Evolutionary conservation across 1,140 invertebrate genomes (phyloP), one percentile per base, ranked within the genome.

Genomic region (Hylaeus volcanicus): DNA sequence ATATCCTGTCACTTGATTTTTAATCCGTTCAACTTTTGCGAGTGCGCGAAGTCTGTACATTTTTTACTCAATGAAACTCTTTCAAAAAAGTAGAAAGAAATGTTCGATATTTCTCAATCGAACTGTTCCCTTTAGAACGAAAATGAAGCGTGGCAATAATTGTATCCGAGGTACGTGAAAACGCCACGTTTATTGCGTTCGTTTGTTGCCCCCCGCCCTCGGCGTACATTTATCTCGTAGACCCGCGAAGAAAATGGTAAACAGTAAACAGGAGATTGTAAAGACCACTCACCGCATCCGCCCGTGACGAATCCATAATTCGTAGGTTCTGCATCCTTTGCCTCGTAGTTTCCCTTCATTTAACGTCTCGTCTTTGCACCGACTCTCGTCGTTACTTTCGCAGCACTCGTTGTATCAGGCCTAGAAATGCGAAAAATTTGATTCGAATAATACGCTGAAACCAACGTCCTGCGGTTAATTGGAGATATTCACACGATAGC

Each of bases 191-290:
- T 85, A 83, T 80, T 58, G 61, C 66, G 71, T 81, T 43, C 37
- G 70, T 84, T 81, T 76, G 61, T 69, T 74, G 63, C 43, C 51
- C 70, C 65, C 70, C 61, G 53, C 48, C 51, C 51, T 11, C 11
- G 69, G 74, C 81, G 66, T 45, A n/a, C 75, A 70, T 70, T 86
- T 85, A 86, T 74, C 83, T 70, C 53, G 65, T 43, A 8, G 53
- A 53, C 53, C 39, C 37, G 71, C 37, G 51, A 58, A 74, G 83
- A 74, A 86, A 85, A 86, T 85, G 81, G 79, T 86, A 72, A 85
- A 86, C 83, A 73, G 79, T 86, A 82, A 85, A 82, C 69, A 74
- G 75, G 14, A 69, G 74, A 65, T 48, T 74, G 74, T 74, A 74
- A 85, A 78, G 51, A 66, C 41, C 60, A 61, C 64, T 86, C 83